Conservation (phyloP, 2,797 vertebrate species). For the Lutjanus argentimaculatus region DNA sequence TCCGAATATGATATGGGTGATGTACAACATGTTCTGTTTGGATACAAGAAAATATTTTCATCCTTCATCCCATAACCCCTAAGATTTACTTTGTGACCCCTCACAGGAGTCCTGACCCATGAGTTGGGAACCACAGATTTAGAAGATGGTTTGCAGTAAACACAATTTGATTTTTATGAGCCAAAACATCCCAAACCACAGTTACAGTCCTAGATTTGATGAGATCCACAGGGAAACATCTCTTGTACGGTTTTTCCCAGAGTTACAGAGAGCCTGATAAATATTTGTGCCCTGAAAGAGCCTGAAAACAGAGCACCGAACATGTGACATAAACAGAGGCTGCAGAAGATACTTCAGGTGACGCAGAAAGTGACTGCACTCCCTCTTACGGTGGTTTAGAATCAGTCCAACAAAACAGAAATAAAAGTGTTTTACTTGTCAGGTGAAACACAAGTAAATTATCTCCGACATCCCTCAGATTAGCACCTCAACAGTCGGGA, state of each 20-base stretch:
- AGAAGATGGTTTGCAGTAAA: neutral
- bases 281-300: neutral
- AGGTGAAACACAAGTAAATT: neutral
- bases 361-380: neutral
- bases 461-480: slow-evolving; percentile 16
- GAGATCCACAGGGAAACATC: neutral
- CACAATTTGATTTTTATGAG: neutral
- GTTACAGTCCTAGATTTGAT: neutral
- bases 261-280: neutral
- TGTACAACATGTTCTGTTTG: too few relatives aligned
- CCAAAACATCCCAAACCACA: slow-evolving; percentile 9
- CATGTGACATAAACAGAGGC: neutral
- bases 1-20: too few relatives aligned
- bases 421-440: neutral
- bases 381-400: neutral
- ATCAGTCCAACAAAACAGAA: neutral
- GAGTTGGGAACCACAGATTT: neutral
- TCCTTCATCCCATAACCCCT: neutral
- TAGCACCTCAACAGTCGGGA: slow-evolving; percentile 13
- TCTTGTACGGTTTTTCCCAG: neutral
- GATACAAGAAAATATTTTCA: neutral
- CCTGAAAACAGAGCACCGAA: neutral
- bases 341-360: slow-evolving; percentile 1
- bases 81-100: too few relatives aligned
- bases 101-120: neutral